Evolutionary conservation across 2,113 vertebrate genomes (phyloP), one percentile per base, ranked within the genome.

Genomic region (Saccopteryx leptura): DNA sequence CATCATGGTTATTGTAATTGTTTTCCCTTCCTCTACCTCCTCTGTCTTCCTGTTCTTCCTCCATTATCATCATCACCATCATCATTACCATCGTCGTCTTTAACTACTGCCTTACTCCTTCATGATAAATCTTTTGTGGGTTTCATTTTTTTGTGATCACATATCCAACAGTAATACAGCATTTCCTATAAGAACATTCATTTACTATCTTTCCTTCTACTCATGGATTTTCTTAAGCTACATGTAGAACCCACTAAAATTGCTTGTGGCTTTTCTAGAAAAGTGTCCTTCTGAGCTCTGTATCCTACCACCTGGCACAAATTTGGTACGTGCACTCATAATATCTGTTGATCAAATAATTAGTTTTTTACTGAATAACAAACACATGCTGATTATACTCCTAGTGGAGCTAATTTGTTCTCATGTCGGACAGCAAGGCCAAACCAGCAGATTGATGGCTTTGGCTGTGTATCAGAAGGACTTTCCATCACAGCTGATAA

Each of bases 1-100:
- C n/a, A 5, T 1, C 31, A 11, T 9, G 24, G 63, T 23, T 19
- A 14, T 31, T 24, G 24, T 79, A 19, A 13, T 19, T 5, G 1
- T 5, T 1, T 82, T 31, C 1, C 8, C 7, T 7, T 15, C 7
- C 7, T 12, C 17, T 2, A 26, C 18, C 8, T 33, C 17, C 6
- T 14, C 19, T 1, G 12, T 46, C 60, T 91, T 61, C 23, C 12
- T 87, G n/a, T 12, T 48, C 15, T 52, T 60, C 4, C 18, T 63
- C 15, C 3, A 6, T 61, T 33, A 24, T 68, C 46, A 46, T 48
- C 63, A 28, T 65, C 65, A 46, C 11, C n/a, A 17, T 14, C 60
- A 17, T 33, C 39, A 9, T 65, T 58, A 46, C 11, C n/a, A 17
- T 14, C 60, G 13, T 33, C 39, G 7, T 17, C 60, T 26, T 68